These are phyloP conservation scores for Pterocles burchelli DNA, from an alignment of 2,113 vertebrate genomes.

Conservation along the genomic window DNA sequence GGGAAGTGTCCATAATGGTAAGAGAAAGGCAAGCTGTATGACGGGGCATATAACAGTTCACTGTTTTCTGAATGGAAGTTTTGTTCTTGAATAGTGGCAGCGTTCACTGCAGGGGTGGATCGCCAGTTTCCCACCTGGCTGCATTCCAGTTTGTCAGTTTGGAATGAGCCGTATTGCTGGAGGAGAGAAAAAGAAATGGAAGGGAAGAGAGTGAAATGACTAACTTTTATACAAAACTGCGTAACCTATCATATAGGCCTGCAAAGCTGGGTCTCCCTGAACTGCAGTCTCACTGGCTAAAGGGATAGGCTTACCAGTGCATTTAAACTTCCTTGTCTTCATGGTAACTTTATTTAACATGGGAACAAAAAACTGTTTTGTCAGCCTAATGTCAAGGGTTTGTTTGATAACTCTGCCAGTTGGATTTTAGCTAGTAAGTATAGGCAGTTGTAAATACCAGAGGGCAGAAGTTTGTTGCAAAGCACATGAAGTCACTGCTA, in stretches of 20 bases:
- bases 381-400: background rate
- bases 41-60: slow-evolving; percentile 76
- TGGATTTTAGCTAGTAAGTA: background rate
- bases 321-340: background rate
- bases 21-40: slow-evolving; percentile 82
- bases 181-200: background rate
- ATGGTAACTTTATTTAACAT: background rate
- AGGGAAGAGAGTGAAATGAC: slow-evolving; percentile 2
- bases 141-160: slow-evolving; percentile 79
- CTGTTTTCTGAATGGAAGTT: slow-evolving; percentile 76
- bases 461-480: background rate
- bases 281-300: background rate
- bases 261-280: background rate
- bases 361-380: background rate
- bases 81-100: slow-evolving; percentile 74
- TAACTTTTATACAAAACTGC: background rate
- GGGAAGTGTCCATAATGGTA: slow-evolving; percentile 83
- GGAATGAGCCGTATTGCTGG: slow-evolving; percentile 78
- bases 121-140: slow-evolving; percentile 80
- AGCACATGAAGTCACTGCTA: background rate
- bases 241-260: background rate
- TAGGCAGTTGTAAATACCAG: background rate
- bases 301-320: background rate
- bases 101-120: slow-evolving; percentile 72
- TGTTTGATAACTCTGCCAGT: background rate